Evolutionary conservation across 2,797 vertebrate genomes (phyloP), one percentile per base, ranked within the genome.

Genomic region (Rhinichthys osculus): DNA sequence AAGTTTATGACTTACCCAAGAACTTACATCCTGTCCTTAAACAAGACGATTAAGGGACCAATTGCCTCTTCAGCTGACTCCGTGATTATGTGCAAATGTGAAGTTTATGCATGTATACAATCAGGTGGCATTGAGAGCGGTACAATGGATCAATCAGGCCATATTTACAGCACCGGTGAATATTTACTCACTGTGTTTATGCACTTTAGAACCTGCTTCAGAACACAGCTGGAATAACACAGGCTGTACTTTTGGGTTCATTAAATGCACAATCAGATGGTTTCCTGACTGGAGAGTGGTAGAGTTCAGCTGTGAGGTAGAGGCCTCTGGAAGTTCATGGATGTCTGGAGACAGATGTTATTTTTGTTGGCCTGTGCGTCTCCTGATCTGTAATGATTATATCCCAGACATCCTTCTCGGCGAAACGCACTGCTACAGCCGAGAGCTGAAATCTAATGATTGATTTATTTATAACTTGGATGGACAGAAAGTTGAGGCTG

Each of bases 171-270:
- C 85, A 78, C 78, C 73, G 77, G 89, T 85, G 90, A 91, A 92
- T 91, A 91, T 93, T 88, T 89, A 89, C 90, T 92, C 85, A 77
- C 74, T 90, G 89, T 94, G 91, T 94, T 93, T 94, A 92, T 92
- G 87, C 91, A 94, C 91, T 92, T 91, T 16, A 87, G 90, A 95
- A 94, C 91, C 90, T 93, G 93, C 89, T 91, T 92, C 90, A 86
- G 90, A 93, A 91, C 92, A 92, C 94, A 96, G 94, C 95, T 96
- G 95, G 92, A 95, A 95, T 92, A 96, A 96, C 94, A 96, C 92
- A 86, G 74, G 88, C 92, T 92, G 88, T 92, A 91, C 91, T 94
- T 94, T 93, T 91, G 90, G 89, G 88, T 93, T 96, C 94, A 95
- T 95, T 95, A 95, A 89, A 92, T 92, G 91, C 92, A 92, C 91